Base-by-base conservation (phyloP, 2,113 vertebrate species). In the Cynoglossus semilaevis region DNA sequence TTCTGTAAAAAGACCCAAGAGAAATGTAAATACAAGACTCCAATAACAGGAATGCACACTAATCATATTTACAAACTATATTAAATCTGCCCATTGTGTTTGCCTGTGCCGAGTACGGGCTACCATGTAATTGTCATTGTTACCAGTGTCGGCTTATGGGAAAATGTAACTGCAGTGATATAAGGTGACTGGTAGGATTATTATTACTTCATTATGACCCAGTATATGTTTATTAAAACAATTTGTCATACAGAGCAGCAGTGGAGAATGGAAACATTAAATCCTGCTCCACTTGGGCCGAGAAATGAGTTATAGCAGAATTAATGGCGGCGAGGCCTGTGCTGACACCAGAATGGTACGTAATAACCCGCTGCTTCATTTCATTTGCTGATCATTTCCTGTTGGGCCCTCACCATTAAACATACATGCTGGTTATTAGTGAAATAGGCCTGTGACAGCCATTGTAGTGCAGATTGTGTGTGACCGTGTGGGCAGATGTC, bases 31-130 rank as follows among this genome's bases (percentile, higher is more conserved):
- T 97, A 96, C 93, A 91, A 91, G 86, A 92, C 91, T 93, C 91
- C 94, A 96, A 94, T 96, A 96, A 94, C 92, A 90, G 91, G 93
- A 94, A 95, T 96, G 95, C 92, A 93, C 94, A 98, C 95, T 98
- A 97, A 99, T 98, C 95, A 96, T 98, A 98, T 99, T 99, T 99
- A 97, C 94, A 98, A 98, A 99, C 94, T 94, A 96, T 98, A 99
- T 98, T 99, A 98, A 98, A 97, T 97, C 94, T 96, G 95, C 93
- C 94, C 92, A 92, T 95, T 94, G 93, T 93, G 91, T 93, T 93
- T 92, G 93, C 92, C 91, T 92, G 3, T 90, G 89, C 92, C 91
- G 91, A 85, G 91, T 91, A 95, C 93, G 93, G 94, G 92, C 92
- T 92, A 85, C 59, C 89, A 87, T 92, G 91, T 98, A 97, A 97